A percentile compares a stretch with the other conserved stretches of the same genome.
These are phyloP conservation scores for Eurytemora carolleeae DNA, from an alignment of 1,140 invertebrate species.

Conservation along the genomic window DNA sequence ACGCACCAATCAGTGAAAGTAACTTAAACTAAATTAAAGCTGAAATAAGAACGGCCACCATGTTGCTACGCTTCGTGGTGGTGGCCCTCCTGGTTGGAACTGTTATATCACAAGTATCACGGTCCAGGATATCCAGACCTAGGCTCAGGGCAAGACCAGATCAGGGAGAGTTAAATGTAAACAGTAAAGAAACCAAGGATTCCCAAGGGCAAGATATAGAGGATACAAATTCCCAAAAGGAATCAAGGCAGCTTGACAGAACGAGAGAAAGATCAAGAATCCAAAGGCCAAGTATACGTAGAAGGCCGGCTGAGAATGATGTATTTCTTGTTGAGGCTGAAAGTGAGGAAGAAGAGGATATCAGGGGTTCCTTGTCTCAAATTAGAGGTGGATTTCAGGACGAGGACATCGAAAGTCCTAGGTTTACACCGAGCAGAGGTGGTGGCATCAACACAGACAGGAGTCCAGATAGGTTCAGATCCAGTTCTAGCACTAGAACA, in stretches of 20 bases:
- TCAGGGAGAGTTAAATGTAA: not conserved
- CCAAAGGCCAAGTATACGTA: not conserved
- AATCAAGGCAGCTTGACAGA: not conserved
- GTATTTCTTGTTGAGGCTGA: not conserved
- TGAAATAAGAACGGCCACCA: no score
- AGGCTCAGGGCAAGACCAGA: not conserved
- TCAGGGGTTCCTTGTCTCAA: no score
- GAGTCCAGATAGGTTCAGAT: not conserved
- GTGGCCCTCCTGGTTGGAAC: not conserved
- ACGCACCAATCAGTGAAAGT: no score
- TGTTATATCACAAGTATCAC: not conserved
- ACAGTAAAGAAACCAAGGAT: not conserved
- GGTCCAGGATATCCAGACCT: not conserved
- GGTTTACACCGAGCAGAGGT: not conserved
- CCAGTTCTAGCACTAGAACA: not conserved
- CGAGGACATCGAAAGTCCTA: no score
- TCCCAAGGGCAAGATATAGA: not conserved
- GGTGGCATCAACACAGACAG: not conserved
- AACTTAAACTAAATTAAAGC: no score
- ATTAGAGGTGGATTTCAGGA: no score
- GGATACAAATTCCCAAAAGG: not conserved
- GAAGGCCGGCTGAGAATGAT: not conserved
- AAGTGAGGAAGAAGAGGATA: not conserved
- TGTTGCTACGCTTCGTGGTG: not conserved
- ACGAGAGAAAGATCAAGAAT: not conserved